Evolutionary conservation across 1,140 invertebrate genomes (phyloP), one percentile per base, ranked within the genome.

Genomic region (Trichonephila clavipes): DNA sequence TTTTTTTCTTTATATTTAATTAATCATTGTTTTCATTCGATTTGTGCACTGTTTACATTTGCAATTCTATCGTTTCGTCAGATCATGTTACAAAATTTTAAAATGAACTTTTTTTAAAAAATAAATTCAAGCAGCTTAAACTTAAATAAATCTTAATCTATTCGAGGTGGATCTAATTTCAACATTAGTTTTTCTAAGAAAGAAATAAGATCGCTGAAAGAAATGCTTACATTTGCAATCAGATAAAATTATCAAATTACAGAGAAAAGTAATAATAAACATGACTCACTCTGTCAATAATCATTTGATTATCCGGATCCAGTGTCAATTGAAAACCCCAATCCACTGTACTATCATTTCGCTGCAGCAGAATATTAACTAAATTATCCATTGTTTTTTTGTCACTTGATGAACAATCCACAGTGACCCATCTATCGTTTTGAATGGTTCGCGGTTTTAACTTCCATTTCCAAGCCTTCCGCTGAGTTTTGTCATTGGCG

Each of bases 251-350:
- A 85, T 85, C 58, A 59, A 61, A 85, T 85, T 59, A 61, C 51
- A 51, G n/a, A 14, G 24, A 3, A 85, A 24, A 85, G 12, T 5
- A 58, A 59, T 51, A 85, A 59, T 21, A 6, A n/a, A 58, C 82
- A 85, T 28, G 24, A 93, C 92, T 93, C 59, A 93, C 92, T 24
- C 19, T 62, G 19, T 93, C 69, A 12, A 93, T 81, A n/a, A 93
- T 28, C 51, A 93, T 59, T 21, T 93, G 92, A 64, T 93, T 88
- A 1, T 93, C 85, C 10, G 2, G 34, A 44, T 92, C 83, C 19
- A 66, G 21, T 5, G 85, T 69, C 14, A 93, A 62, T 7, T 81
- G 24, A n/a, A 93, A 93, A 8, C 92, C 92, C 92, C 92, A 93
- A 16, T 93, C 85, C 19, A 77, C 62, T 2, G 24, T 21, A 28